phyloP scores from a whole-genome alignment of 2,797 vertebrate genomes.

The Sebastes matsubarae region DNA sequence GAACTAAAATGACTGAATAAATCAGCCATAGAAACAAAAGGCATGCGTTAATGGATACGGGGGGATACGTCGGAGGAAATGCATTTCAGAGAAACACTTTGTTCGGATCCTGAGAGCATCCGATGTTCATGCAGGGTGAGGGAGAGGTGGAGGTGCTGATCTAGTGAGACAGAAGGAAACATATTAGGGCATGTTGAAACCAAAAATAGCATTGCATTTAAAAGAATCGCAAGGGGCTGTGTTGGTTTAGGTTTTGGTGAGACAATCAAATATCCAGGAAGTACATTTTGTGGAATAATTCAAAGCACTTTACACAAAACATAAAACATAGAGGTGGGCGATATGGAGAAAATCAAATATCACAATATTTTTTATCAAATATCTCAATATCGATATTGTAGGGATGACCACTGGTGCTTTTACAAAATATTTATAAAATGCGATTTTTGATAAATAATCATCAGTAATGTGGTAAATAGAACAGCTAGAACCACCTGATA shows the following conservation, averaged over 20 bases:
- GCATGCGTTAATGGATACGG: conserved; percentile 72
- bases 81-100: conserved; percentile 38
- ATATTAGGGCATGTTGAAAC: not conserved
- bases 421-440: no score
- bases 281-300: not conserved
- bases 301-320: no score
- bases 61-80: conserved; percentile 34
- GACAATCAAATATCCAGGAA: not conserved
- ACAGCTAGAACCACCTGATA: no score
- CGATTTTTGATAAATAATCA: no score
- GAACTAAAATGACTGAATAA: conserved; percentile 77
- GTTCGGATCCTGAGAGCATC: conserved; percentile 31
- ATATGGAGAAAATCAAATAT: no score
- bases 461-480: no score
- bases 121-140: not conserved
- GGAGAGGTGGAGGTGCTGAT: not conserved
- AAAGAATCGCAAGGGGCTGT: not conserved
- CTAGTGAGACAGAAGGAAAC: not conserved
- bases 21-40: conserved; percentile 72
- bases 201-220: not conserved
- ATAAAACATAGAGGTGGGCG: no score
- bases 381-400: no score
- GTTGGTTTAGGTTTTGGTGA: not conserved
- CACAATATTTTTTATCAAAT: no score
- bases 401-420: no score